These are phyloP conservation scores for Selene dorsalis DNA, from an alignment of 2,797 vertebrate genomes.

Conservation along the genomic window DNA sequence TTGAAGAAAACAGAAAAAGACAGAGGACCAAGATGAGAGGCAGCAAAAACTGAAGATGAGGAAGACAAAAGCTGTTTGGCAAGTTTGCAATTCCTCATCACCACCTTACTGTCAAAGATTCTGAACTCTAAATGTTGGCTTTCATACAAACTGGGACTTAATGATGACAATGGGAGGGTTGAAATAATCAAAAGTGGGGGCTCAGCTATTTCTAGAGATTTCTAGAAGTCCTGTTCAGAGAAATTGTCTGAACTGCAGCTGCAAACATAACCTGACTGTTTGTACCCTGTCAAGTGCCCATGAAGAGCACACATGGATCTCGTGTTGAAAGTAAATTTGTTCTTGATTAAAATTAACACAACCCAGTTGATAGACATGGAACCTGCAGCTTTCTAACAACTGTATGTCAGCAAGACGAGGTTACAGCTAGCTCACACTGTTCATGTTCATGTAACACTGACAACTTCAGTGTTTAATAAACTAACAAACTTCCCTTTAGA, in stretches of 20 bases:
- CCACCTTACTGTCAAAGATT: not conserved
- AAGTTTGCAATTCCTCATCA: not conserved
- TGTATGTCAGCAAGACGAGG: not conserved
- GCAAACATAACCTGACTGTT: not conserved
- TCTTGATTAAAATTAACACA: not conserved
- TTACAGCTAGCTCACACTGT: not conserved
- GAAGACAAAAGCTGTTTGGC: not conserved
- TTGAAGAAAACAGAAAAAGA: not conserved
- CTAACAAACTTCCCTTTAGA: not conserved
- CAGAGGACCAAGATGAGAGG: not conserved
- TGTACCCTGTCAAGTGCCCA: too few species aligned
- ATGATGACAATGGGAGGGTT: not conserved
- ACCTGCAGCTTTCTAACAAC: not conserved
- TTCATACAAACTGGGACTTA: not conserved
- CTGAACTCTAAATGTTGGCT: not conserved
- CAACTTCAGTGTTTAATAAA: not conserved
- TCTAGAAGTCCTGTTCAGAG: not conserved
- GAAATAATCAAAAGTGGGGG: not conserved
- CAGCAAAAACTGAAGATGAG: not conserved
- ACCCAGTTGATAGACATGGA: not conserved
- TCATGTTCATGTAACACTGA: too few species aligned
- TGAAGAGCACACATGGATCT: not conserved
- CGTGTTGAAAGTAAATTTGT: not conserved
- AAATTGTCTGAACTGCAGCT: conserved; percentile 9
- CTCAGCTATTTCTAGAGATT: conserved; percentile 4